Percentiles rank a stretch among this genome's conserved stretches.
Conservation (phyloP, 2,888 invertebrate genomes). For the Spilosoma lubricipeda region DNA sequence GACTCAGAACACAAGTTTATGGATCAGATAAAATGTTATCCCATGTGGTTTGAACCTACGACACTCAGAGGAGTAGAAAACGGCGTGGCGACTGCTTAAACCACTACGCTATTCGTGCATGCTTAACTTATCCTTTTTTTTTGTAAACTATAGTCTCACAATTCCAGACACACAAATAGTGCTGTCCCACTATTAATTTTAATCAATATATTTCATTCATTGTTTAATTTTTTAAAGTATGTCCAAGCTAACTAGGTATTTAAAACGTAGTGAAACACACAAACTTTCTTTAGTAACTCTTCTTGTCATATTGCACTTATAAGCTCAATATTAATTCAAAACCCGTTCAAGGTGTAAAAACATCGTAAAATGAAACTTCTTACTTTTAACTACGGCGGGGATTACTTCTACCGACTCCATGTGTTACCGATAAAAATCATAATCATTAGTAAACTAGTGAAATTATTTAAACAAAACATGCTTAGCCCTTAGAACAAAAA, state of each 20-base stretch:
- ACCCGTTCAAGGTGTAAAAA: constrained; percentile 70
- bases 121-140: too few species aligned
- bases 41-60: too few species aligned
- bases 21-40: too few species aligned
- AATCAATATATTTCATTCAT: background rate
- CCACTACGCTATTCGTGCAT: too few species aligned
- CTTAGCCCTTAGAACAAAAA: background rate
- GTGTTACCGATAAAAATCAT: constrained; percentile 70
- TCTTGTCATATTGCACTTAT: constrained; percentile 37
- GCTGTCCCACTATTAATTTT: too few species aligned
- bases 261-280: background rate
- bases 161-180: too few species aligned
- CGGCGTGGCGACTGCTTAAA: too few species aligned
- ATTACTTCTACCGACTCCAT: constrained; percentile 59
- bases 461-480: constrained; percentile 46
- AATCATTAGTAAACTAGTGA: constrained; percentile 51
- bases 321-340: constrained; percentile 52
- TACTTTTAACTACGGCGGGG: constrained; percentile 55
- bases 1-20: too few species aligned
- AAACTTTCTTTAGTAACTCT: constrained; percentile 7
- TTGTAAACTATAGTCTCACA: too few species aligned
- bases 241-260: background rate
- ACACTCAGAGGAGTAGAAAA: too few species aligned
- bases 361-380: constrained; percentile 65
- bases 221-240: background rate